Evolutionary conservation across 2,797 vertebrate genomes (phyloP).

Genomic region (Zonotrichia albicollis): DNA sequence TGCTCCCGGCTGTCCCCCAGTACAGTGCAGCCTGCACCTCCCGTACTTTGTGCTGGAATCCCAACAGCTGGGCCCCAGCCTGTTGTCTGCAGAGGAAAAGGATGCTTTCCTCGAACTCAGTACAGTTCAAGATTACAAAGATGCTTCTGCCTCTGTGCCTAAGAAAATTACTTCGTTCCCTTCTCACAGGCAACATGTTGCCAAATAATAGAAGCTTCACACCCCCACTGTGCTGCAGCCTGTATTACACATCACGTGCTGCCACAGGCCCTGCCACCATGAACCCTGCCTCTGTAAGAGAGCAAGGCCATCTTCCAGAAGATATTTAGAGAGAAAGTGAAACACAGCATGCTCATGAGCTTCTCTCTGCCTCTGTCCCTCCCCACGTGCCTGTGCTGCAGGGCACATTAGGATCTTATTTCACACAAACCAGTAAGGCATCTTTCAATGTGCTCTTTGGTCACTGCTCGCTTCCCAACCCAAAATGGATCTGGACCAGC

Average conservation of each 20-base stretch:
- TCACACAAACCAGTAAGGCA: neutral
- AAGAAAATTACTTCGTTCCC: neutral
- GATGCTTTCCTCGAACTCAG: neutral
- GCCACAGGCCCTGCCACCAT: neutral
- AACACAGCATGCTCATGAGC: neutral
- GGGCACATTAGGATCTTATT: neutral
- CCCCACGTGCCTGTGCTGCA: accelerated
- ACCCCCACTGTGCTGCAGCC: neutral
- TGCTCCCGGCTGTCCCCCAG: neutral
- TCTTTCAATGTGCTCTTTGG: neutral
- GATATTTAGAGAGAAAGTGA: neutral
- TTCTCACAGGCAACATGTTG: neutral
- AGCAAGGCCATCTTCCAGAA: neutral
- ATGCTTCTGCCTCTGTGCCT: neutral
- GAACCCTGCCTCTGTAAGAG: neutral
- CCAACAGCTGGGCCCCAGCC: neutral
- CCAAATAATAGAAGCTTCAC: neutral
- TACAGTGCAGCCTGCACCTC: neutral
- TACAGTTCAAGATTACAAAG: neutral
- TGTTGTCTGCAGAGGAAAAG: neutral
- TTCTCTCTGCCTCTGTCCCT: neutral
- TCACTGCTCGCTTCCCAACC: neutral
- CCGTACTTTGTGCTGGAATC: neutral
- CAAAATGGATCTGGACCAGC: neutral
- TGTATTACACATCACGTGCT: neutral